Evolutionary conservation across 2,888 invertebrate species (phyloP), one percentile per base, ranked within the genome.

Genomic region (Mesorhabditis spiculigera): DNA sequence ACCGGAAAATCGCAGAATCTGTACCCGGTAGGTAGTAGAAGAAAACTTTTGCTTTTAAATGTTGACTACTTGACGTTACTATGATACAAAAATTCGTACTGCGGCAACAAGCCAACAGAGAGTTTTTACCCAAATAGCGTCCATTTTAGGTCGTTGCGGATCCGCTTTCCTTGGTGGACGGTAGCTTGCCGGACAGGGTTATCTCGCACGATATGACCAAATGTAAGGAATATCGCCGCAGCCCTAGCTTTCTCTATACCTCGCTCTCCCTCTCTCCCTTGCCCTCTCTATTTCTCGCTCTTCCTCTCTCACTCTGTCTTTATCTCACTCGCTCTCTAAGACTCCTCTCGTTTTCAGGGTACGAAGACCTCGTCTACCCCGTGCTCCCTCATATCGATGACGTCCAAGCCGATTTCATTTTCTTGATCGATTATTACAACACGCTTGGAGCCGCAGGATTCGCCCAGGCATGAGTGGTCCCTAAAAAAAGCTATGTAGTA

Each of bases 321-420:
- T 1, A 28, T 28, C 28, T 28, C 28, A 28, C 28, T 28, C 28
- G 28, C 28, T 3, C 28, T 28, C 28, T 3, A 1, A 28, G 3
- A 28, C 28, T 1, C 28, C 3, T 1, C 28, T 28, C 28, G 28
- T 28, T 50, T 50, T n/a, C 58, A 50, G 58, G 58, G 58, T 50
- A 13, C 58, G 58, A 50, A n/a, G 58, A 50, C 58, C 58, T 50
- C 58, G 58, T 50, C 58, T 50, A 50, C 58, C 58, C 58, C 58
- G n/a, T n/a, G 1, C 58, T 50, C n/a, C 58, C 58, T 13, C 58
- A 50, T n/a, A 50, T 50, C n/a, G 58, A 50, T 50, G 58, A 50
- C 58, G n/a, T n/a, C 10, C 8, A 50, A 10, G 58, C 58, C 58
- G 58, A 50, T 50, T 50, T 50, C 58, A n/a, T 50, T 3, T 50